Conservation (phyloP, 2,113 vertebrate species). For the Lynx canadensis region DNA sequence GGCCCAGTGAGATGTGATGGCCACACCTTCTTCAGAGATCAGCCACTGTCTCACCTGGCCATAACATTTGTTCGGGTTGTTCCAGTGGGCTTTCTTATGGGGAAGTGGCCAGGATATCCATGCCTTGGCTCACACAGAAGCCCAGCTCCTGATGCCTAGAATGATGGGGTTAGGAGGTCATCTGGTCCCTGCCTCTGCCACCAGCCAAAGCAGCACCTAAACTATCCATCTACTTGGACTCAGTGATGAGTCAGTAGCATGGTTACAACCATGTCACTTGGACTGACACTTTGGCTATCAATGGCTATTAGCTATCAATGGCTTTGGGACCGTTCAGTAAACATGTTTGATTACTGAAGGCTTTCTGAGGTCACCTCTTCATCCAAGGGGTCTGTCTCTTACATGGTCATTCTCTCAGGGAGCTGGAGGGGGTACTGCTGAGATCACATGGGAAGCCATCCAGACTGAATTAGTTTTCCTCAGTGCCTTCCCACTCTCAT, state of each 20-base stretch:
- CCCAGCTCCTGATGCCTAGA: neutral
- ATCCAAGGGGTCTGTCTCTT: neutral
- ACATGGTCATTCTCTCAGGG: neutral
- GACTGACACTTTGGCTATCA: neutral
- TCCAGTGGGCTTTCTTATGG: neutral
- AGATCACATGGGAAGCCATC: neutral
- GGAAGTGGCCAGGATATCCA: neutral
- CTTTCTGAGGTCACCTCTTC: neutral
- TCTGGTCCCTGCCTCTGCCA: neutral
- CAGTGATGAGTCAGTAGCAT: neutral
- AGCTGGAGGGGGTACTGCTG: neutral
- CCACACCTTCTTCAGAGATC: neutral
- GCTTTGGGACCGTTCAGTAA: neutral
- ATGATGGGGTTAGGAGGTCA: neutral
- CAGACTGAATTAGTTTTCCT: neutral
- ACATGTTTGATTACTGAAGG: neutral
- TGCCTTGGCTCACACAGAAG: neutral
- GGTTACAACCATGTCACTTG: neutral
- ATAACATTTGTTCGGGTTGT: neutral
- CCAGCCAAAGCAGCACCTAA: neutral
- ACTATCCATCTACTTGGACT: neutral
- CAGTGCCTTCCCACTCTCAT: neutral
- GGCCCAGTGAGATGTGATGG: neutral
- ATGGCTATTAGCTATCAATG: neutral
- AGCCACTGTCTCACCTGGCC: neutral